Evolutionary conservation across 2,888 invertebrate species (phyloP), one percentile per base, ranked within the genome.

Genomic region (Acleris emargana): DNA sequence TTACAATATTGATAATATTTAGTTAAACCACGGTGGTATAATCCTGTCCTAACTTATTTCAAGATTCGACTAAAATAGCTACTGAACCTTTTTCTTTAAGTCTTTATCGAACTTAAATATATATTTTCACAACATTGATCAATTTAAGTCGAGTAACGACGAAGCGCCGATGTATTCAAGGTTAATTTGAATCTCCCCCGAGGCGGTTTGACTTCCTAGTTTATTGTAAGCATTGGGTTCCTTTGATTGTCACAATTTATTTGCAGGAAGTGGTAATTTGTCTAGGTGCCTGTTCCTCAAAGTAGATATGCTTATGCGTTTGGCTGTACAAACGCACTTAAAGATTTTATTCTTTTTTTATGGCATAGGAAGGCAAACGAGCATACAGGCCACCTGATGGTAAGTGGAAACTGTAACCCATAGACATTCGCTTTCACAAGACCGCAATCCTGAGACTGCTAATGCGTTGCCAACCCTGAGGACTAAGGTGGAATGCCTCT

Each of bases 71-170:
- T 3, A 3, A 50, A 20, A 38, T 4, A 7, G 9, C 6, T 51
- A 51, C 61, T 18, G 66, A 57, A 66, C 60, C 66, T 38, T 47
- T 16, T 1, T 20, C 2, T 1, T 1, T 45, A 38, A 18, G 1
- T 16, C 25, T 38, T 38, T n/a, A 9, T 55, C 51, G 52, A 60
- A 16, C 66, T 42, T 66, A 11, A 47, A 22, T 22, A 6, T 5
- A 54, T 66, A 51, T 51, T 61, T 66, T 60, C 57, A 66, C 57
- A 57, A 61, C 66, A 66, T 66, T 61, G 66, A 66, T 66, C 66
- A 66, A 52, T 51, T 66, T 61, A 61, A 51, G 52, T 66, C 66
- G 47, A 66, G 66, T 61, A 66, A 66, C 60, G 58, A 67, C 58
- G 62, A 62, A 67, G 45, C 57, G 51, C 61, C 38, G 67, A 60